Evolutionary conservation across 2,113 vertebrate genomes (phyloP), one percentile per base, ranked within the genome.

Genomic region (Eidolon helvum): DNA sequence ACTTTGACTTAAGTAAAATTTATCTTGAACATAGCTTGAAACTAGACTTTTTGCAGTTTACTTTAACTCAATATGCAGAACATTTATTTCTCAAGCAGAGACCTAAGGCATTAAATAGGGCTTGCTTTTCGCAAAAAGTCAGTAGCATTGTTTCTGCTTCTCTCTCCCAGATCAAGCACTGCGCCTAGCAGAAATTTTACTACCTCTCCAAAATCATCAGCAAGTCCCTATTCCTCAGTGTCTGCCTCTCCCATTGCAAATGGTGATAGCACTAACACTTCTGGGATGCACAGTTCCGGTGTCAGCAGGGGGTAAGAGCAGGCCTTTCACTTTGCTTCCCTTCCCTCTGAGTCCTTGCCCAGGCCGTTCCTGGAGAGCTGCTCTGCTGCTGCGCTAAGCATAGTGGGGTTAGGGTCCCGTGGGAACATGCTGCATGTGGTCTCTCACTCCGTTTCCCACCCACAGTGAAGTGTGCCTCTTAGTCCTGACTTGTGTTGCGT

Each of bases 161-260:
- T 99, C 87, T 96, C 98, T 98, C 98, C 40, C 98, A 99, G 99
- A 99, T 99, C 99, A 97, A 99, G 99, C 98, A 99, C 99, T 98
- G 98, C 99, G 92, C 98, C 99, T 98, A 99, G 99, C 94, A 99
- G 99, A 98, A 99, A 99, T 98, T 99, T 99, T 98, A 99, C 99
- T 99, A 99, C 99, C 98, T 99, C 99, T 98, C 99, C 99, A 98
- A 99, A 99, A 98, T 98, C 99, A 97, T 99, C 99, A 97, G 94
- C 98, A 95, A 99, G 98, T 97, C 99, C 99, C 98, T 99, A 99
- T 97, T 99, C 99, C 88, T 98, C 99, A 97, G 98, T 99, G 95
- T 99, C 99, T 97, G 98, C 99, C 95, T 99, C 99, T 98, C 98
- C 99, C 92, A 99, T 99, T 98, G 99, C 99, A 97, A 99, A 99